A percentile compares a stretch with the other conserved stretches of the same genome.
phyloP scores from a whole-genome alignment of 2,797 vertebrate genomes.

The Thunnus albacares region DNA sequence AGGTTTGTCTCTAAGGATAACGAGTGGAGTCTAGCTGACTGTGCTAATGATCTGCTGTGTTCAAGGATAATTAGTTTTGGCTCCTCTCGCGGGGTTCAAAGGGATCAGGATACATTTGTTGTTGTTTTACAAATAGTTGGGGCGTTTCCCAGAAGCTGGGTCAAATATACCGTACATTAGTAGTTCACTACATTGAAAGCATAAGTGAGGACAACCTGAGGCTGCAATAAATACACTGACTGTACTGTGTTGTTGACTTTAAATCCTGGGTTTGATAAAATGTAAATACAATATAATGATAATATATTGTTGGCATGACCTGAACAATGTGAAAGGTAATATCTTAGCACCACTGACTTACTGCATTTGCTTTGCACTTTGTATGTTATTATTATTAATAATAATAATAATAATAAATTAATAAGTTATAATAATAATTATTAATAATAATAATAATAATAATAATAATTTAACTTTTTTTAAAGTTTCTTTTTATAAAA shows the following conservation, averaged over 20 bases:
- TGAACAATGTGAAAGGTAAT: constrained; percentile 3
- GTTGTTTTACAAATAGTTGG: constrained; percentile 52
- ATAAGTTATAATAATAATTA: no score
- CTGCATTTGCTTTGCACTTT: no score
- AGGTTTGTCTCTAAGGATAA: constrained; percentile 58
- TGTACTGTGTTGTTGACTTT: background rate
- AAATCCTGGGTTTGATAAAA: background rate
- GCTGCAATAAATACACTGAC: background rate
- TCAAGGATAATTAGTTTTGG: constrained; percentile 62
- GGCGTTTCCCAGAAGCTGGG: constrained; percentile 28
- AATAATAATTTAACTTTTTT: no score
- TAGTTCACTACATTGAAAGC: background rate
- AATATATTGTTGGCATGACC: background rate
- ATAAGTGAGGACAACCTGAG: background rate
- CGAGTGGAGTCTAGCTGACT: constrained; percentile 49
- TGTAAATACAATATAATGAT: background rate
- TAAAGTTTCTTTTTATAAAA: no score
- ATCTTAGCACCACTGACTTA: background rate
- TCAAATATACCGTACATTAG: constrained; percentile 16
- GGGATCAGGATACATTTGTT: constrained; percentile 52
- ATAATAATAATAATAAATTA: no score
- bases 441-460: no score
- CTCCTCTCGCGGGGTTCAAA: constrained; percentile 43
- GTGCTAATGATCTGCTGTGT: constrained; percentile 59
- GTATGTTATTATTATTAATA: no score